Evolutionary conservation across 2,797 vertebrate genomes (phyloP).

Genomic region (Acanthopagrus latus): DNA sequence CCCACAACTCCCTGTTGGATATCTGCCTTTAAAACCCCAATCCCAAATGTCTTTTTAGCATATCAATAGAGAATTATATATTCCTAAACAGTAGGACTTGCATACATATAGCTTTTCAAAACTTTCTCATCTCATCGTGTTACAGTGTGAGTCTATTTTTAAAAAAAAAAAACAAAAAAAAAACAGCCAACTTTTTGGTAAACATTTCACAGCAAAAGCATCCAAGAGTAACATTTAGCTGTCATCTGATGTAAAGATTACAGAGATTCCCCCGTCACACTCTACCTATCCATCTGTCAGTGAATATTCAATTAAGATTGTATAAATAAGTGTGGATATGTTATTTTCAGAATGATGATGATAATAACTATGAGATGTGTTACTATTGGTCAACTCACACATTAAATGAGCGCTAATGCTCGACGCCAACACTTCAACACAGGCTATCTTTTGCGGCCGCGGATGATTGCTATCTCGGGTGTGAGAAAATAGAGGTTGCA

Average conservation of each 20-base stretch:
- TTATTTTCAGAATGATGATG: slow-evolving; percentile 29
- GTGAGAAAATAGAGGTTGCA: not conserved
- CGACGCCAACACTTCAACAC: not conserved
- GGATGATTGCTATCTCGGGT: slow-evolving; percentile 1
- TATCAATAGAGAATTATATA: slow-evolving; percentile 84
- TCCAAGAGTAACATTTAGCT: slow-evolving; percentile 41
- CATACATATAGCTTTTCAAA: slow-evolving; percentile 64
- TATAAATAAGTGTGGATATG: slow-evolving; percentile 2
- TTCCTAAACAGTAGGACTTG: slow-evolving; percentile 79
- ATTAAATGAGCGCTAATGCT: not conserved
- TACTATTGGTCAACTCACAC: not conserved
- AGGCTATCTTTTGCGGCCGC: not conserved
- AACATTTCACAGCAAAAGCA: slow-evolving; percentile 48
- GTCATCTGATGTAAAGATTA: slow-evolving; percentile 40
- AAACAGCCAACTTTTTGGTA: too few species aligned
- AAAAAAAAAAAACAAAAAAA: slow-evolving; percentile 27
- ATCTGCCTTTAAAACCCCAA: slow-evolving; percentile 80
- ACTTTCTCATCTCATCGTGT: slow-evolving; percentile 65
- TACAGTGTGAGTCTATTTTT: slow-evolving; percentile 51
- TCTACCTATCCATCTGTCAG: slow-evolving; percentile 28
- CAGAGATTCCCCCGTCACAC: slow-evolving; percentile 10
- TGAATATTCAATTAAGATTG: slow-evolving; percentile 42
- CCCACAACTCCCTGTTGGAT: slow-evolving; percentile 82
- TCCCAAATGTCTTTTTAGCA: slow-evolving; percentile 85
- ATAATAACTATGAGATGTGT: not conserved